Conservation (phyloP, 2,113 vertebrate species). For the Procapra przewalskii region DNA sequence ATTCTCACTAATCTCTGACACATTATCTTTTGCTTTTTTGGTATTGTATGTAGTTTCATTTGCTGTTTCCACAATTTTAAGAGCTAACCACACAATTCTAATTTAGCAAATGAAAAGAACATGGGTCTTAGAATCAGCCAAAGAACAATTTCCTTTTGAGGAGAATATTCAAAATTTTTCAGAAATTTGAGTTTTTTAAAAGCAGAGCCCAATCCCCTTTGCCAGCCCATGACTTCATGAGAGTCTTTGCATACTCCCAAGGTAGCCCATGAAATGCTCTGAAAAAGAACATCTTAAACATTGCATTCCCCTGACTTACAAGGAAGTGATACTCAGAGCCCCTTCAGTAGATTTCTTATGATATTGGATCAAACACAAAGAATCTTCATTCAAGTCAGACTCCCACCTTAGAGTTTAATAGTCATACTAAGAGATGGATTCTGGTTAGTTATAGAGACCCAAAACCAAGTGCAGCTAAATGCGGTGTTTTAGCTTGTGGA, state of each 20-base stretch:
- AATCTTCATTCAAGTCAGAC: not conserved
- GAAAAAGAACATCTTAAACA: not conserved
- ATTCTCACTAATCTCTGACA: not conserved
- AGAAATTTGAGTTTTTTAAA: not conserved
- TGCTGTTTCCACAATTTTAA: not conserved
- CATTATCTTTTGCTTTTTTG: not conserved
- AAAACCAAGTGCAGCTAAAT: not conserved
- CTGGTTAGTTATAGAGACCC: not conserved
- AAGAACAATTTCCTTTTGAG: not conserved
- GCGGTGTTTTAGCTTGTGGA: too few species aligned
- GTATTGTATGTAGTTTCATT: not conserved
- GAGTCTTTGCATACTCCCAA: not conserved
- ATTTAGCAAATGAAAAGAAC: not conserved
- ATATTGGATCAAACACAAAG: not conserved
- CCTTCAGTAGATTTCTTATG: not conserved
- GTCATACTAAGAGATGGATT: not conserved
- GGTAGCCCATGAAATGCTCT: not conserved
- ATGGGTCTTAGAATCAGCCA: not conserved
- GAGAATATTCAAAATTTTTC: not conserved
- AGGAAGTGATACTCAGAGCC: not conserved
- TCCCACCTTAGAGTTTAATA: not conserved
- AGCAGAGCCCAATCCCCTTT: not conserved
- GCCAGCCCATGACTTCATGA: not conserved
- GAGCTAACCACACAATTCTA: not conserved
- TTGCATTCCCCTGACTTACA: not conserved